These are phyloP conservation scores for Drosophila pseudoobscura DNA, from an alignment of 1,140 invertebrate species.

Conservation along the genomic window DNA sequence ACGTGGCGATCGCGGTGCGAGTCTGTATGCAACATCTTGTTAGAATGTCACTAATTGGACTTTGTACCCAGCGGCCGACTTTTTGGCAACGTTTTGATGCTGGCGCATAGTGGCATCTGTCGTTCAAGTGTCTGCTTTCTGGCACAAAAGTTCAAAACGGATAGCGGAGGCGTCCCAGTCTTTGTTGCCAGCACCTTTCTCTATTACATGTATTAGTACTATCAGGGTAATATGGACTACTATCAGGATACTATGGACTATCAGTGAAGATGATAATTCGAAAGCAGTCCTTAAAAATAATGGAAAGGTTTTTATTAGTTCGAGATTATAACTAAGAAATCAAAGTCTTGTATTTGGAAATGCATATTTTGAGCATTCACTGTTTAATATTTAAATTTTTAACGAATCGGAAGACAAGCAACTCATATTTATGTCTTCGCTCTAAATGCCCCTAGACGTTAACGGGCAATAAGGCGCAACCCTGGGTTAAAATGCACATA, in stretches of 20 bases:
- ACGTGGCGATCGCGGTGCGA: constrained; percentile 16
- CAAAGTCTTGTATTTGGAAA: no score
- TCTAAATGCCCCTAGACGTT: constrained; percentile 31
- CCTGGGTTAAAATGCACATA: constrained; percentile 64
- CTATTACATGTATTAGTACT: no score
- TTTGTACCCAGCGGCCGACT: constrained; percentile 56
- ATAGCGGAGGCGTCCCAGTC: constrained; percentile 45
- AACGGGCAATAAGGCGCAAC: constrained; percentile 42
- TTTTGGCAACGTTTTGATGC: constrained; percentile 60
- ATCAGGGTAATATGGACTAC: no score
- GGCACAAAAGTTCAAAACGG: constrained; percentile 71
- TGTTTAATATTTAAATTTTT: neutral
- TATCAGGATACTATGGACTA: no score
- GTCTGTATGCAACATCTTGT: constrained; percentile 59
- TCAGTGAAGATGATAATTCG: no score
- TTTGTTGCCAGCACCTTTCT: constrained; percentile 1
- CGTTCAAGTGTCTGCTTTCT: constrained; percentile 63
- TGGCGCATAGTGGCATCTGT: constrained; percentile 56
- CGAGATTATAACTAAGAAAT: no score
- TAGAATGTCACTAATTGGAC: constrained; percentile 75
- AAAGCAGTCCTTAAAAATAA: no score
- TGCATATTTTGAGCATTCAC: no score
- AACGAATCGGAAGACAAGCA: neutral
- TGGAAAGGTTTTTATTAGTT: no score
- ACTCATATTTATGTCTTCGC: constrained; percentile 25